A percentile compares a stretch with the other conserved stretches of the same genome.
These are phyloP conservation scores for Zonitis immaculata DNA, from an alignment of 2,888 invertebrate species.

Conservation along the genomic window DNA sequence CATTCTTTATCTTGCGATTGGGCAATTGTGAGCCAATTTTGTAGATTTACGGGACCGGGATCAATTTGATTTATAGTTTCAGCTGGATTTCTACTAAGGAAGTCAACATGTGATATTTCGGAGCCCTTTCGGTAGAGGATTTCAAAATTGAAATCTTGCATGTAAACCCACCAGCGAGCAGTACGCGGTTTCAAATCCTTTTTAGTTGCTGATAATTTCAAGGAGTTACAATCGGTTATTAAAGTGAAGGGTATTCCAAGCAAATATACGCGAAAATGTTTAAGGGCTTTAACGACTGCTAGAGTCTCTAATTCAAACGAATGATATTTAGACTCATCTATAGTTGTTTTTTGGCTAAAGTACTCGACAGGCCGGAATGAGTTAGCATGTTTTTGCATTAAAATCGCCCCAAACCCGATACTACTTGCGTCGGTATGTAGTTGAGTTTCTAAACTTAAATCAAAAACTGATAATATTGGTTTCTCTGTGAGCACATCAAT, in stretches of 20 bases:
- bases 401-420: constrained; percentile 30
- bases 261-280: constrained; percentile 31
- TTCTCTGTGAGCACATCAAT: constrained; percentile 1
- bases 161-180: constrained; percentile 34
- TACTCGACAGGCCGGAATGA: constrained; percentile 27
- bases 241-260: constrained; percentile 28
- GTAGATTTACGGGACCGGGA: no score
- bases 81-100: constrained; percentile 20
- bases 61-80: no score
- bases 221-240: constrained; percentile 37
- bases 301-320: constrained; percentile 35
- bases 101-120: constrained; percentile 21
- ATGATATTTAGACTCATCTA: constrained; percentile 31
- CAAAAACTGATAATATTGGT: constrained; percentile 5
- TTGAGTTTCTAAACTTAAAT: constrained; percentile 4
- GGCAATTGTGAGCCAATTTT: no score
- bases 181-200: constrained; percentile 33
- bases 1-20: no score
- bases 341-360: constrained; percentile 28
- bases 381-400: constrained; percentile 30
- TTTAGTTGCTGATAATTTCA: constrained; percentile 30
- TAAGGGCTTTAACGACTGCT: constrained; percentile 33
- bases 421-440: constrained; percentile 34
- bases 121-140: constrained; percentile 22
- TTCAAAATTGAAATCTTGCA: constrained; percentile 27